Evolutionary conservation across 2,888 invertebrate species (phyloP), one percentile per base, ranked within the genome.

Genomic region (Serrognathus titanus): DNA sequence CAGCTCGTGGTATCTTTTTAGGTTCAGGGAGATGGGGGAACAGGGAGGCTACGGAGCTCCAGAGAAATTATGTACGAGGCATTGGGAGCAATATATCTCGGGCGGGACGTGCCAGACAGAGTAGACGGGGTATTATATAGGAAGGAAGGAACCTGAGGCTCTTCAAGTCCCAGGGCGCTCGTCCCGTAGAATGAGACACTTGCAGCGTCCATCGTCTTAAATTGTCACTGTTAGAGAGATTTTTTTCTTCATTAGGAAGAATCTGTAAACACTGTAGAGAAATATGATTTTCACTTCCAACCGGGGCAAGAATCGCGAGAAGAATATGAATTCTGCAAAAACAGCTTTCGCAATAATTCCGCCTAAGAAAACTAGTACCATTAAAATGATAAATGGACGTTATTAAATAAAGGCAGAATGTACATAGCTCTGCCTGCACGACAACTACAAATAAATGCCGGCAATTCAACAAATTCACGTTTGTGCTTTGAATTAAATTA

Each of bases 21-120:
- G 57, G 58, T 55, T 53, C 51, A 58, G 61, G 59, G 62, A 48
- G 58, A 53, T 60, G 57, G 63, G 57, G 61, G 58, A 55, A 63
- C 62, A 63, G 64, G 66, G 59, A 53, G 69, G 64, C 61, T 54
- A 60, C 63, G 56, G 66, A 70, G 69, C 67, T 71, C 71, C 65
- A 66, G 70, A 74, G 76, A 77, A 79, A 79, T 78, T 78, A 79
- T 78, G 78, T 77, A 78, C 77, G 77, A 77, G 75, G 77, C 78
- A 75, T 72, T 74, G 79, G 79, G 79, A 78, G 77, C 77, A 71
- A 77, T 79, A 77, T 76, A 76, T 79, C 77, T 74, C 66, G 61
- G 57, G 67, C 73, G 75, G 74, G 77, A 78, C 79, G 78, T 78
- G 79, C 78, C 72, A 77, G 78, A 77, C 77, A 71, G 75, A 73